Base-by-base conservation (phyloP, 2,113 vertebrate species). In the Helogale parvula region DNA sequence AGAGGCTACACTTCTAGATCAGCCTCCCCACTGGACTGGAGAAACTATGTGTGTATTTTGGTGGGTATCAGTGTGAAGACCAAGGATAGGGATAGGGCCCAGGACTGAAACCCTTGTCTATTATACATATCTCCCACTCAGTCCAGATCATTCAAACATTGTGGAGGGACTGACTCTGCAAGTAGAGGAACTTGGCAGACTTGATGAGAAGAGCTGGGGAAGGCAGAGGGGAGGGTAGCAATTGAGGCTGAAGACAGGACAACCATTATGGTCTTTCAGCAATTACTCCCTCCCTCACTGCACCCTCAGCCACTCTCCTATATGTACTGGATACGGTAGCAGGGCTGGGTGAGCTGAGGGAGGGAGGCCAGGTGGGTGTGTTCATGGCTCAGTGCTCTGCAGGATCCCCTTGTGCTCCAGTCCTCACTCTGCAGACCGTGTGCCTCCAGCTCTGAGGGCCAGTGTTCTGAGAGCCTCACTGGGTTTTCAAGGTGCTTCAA, bases 401-500 rank as follows among this genome's bases (percentile, higher is more conserved):
- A 38, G 7, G 35, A 31, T 54, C 17, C 60, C 33, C 60, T 66
- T 45, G 16, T 29, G 57, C 76, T 71, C 15, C 8, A 57, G 27
- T 33, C 5, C 65, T 57, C 27, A 45, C 38, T 79, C 63, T 65
- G 54, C n/a, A 79, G 63, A 68, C 35, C n/a, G 41, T 76, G 33
- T 2, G 21, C 27, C 72, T 66, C 57, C 21, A 35, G 23, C 19
- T 80, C 87, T 45, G 21, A 91, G 50, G 41, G 80, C 77, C 96
- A 87, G 31, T 93, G 95, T 41, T 84, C 97, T 96, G 97, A 96
- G 89, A 84, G 41, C 79, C 71, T 72, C 33, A 88, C 97, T 87
- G 96, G 96, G 81, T 97, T 98, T 98, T 98, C 96, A 98, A 98
- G 98, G 96, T 97, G 94, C 97, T 98, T 97, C 97, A 97, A 63